These are phyloP conservation scores for Sturnira hondurensis DNA, from an alignment of 2,113 vertebrate genomes.

Conservation along the genomic window DNA sequence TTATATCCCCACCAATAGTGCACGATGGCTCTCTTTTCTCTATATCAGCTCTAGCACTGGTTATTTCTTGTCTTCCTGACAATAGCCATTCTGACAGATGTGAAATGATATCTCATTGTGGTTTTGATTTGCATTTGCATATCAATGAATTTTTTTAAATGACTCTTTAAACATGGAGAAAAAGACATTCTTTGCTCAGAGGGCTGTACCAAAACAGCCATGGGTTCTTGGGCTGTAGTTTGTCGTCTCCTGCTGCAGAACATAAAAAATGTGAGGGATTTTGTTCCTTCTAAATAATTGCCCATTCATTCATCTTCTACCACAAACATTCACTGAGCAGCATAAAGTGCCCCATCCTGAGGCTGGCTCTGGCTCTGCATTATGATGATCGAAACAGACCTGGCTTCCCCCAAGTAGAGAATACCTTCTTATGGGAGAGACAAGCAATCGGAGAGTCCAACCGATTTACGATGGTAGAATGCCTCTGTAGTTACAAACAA, in stretches of 20 bases:
- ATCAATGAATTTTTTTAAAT: background rate
- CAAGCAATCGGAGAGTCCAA: background rate
- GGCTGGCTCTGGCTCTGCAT: fast-evolving
- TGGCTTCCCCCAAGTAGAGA: background rate
- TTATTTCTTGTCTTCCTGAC: background rate
- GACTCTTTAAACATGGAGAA: background rate
- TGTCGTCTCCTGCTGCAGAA: background rate
- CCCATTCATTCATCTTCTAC: background rate
- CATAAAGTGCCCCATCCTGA: background rate
- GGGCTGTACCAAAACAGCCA: background rate
- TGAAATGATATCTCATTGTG: background rate
- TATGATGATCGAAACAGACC: background rate
- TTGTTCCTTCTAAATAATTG: background rate
- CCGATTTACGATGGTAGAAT: background rate
- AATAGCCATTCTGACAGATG: background rate
- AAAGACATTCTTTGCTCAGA: background rate
- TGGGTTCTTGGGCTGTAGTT: background rate
- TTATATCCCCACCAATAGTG: background rate
- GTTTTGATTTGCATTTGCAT: background rate
- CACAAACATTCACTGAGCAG: background rate
- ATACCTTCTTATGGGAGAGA: background rate
- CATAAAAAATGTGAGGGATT: background rate
- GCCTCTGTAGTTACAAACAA: background rate
- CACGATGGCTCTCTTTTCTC: background rate
- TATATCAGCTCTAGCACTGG: background rate